A percentile compares a stretch with the other conserved stretches of the same genome.
Conservation (phyloP, 2,888 invertebrate genomes). For the Drosophila melanocephala region DNA sequence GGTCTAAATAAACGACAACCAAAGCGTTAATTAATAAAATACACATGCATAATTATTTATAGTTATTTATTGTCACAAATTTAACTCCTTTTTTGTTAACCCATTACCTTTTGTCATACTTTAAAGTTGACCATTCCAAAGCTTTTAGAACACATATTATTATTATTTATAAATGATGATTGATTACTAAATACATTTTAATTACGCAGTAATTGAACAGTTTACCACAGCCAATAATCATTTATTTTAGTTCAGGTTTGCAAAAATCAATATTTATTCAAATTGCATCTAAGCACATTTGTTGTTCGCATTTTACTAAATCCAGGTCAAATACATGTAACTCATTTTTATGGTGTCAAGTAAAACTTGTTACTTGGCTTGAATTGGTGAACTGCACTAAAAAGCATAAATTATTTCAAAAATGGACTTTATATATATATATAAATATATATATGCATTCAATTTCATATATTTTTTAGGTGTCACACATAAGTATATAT, state of each 20-base stretch:
- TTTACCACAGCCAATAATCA: background rate
- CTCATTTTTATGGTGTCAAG: background rate
- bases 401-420: conserved; percentile 13
- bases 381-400: too few species aligned
- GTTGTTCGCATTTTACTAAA: background rate
- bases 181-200: background rate
- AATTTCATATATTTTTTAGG: background rate
- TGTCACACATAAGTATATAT: background rate
- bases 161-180: background rate
- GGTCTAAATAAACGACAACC: background rate
- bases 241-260: background rate
- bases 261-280: background rate
- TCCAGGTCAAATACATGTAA: background rate
- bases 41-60: background rate
- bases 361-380: conserved; percentile 1
- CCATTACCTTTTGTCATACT: background rate
- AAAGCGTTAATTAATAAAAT: background rate
- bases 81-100: background rate
- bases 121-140: background rate
- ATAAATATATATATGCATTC: background rate
- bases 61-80: background rate
- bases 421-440: conserved; percentile 10
- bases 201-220: background rate
- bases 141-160: background rate
- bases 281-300: background rate